Base-by-base conservation (phyloP, 2,797 vertebrate species). In the Sebastiscus albofasciatus region DNA sequence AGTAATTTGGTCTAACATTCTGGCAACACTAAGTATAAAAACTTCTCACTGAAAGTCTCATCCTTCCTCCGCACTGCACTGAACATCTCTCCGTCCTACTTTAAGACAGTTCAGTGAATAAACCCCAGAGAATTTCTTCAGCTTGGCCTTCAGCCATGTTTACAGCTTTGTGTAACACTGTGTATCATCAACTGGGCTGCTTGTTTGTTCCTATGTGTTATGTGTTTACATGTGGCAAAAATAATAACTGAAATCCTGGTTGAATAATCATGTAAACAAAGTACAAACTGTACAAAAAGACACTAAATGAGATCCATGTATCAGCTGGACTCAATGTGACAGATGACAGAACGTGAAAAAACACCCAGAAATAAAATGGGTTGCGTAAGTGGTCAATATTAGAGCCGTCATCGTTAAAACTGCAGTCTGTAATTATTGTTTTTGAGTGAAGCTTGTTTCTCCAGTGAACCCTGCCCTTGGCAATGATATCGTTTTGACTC, bases 401-500 rank as follows among this genome's bases (percentile, higher is more conserved):
- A 46, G 46, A 86, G 33, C 31, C 16, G 62, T 75, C 61, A 72
- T n/a, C n/a, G 20, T 22, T 36, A 8, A 24, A 72, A 67, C 66
- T 61, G 34, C 2, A 39, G 54, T 34, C 56, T 77, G 55, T 88
- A 87, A 91, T 90, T 78, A 82, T 14, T 52, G 76, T 80, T 79
- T 74, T 79, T 52, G 64, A 74, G 22, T 56, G 62, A 5, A 72
- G 56, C 72, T 36, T 2, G 62, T 80, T 81, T 36, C 58, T 62
- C 4, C 26, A 16, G 22, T 66, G 31, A 83, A 83, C 67, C 18
- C 55, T 80, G 72, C 73, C 71, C 64, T 70, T 84, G 82, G 81
- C 88, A 85, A n/a, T 33, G 14, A 69, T 69, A 52, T 72, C 55
- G 7, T 66, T 84, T 78, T 80, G 79, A 89, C 87, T 90, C 77